Percentiles rank a stretch among this genome's conserved stretches.
Evolutionary conservation across 2,113 vertebrate genomes (phyloP).

Genomic region (Taurulus bubalis): DNA sequence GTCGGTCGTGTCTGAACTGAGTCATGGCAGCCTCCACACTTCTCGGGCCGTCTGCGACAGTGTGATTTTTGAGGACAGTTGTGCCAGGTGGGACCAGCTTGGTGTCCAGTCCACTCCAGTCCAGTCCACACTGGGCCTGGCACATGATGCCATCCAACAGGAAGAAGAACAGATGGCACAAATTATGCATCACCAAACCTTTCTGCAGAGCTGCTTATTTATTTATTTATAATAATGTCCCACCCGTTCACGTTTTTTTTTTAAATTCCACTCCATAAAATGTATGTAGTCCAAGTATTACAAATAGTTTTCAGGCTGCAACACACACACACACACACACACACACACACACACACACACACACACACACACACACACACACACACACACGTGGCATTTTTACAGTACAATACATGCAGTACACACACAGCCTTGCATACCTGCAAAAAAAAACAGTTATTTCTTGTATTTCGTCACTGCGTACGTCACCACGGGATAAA

Average conservation of each 20-base stretch:
- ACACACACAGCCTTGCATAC: neutral
- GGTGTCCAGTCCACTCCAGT: slow-evolving; percentile 43
- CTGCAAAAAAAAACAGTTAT: slow-evolving; percentile 50
- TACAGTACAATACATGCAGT: neutral
- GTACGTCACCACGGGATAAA: slow-evolving; percentile 68
- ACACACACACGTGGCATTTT: neutral
- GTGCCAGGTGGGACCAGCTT: slow-evolving; percentile 73
- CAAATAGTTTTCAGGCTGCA: neutral
- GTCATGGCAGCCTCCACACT: slow-evolving; percentile 66
- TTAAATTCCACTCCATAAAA: neutral
- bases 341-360: neutral
- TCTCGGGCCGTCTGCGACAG: slow-evolving; percentile 65
- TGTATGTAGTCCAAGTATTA: neutral
- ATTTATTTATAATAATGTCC: slow-evolving; percentile 26
- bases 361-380: neutral
- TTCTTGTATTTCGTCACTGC: slow-evolving; percentile 42
- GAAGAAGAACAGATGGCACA: slow-evolving; percentile 71
- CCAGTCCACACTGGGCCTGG: slow-evolving; percentile 68
- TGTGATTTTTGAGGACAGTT: slow-evolving; percentile 69
- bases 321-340: neutral
- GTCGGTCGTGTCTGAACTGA: slow-evolving; percentile 60
- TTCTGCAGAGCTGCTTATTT: slow-evolving; percentile 30
- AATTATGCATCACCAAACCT: slow-evolving; percentile 53
- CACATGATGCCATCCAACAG: slow-evolving; percentile 48
- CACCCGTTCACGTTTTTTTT: neutral